Evolutionary conservation across 2,113 vertebrate species (phyloP).

Genomic region (Tupaia tana): DNA sequence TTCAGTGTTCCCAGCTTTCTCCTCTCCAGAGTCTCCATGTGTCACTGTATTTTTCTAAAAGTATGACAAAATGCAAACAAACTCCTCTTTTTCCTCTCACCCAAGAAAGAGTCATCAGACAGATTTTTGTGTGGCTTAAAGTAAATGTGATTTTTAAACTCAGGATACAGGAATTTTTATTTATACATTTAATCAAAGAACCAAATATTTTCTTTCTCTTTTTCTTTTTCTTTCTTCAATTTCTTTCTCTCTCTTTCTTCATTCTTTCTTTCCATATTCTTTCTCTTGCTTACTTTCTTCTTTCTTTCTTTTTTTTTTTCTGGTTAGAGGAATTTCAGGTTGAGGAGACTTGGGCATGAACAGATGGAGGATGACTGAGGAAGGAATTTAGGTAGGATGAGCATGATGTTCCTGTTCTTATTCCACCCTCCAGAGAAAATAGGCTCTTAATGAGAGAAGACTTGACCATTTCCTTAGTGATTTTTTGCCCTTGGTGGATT

Average conservation of each 20-base stretch:
- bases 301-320: background rate
- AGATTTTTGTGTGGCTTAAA: slow-evolving; percentile 30
- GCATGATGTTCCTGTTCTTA: background rate
- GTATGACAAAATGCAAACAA: background rate
- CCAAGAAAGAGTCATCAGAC: background rate
- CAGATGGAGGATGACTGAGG: background rate
- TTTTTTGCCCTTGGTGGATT: slow-evolving; percentile 23
- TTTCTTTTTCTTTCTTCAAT: background rate
- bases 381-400: background rate
- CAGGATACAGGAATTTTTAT: background rate
- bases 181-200: background rate
- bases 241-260: too few species aligned
- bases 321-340: background rate
- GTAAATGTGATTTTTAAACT: slow-evolving; percentile 13
- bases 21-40: background rate
- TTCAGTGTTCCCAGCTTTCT: background rate
- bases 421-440: background rate
- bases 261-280: too few species aligned
- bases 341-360: background rate
- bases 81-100: background rate
- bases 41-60: background rate
- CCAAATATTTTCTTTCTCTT: background rate
- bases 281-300: too few species aligned
- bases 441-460: background rate
- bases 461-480: background rate